Evolutionary conservation across 2,113 vertebrate species (phyloP).

Genomic region (Triplophysa rosa): DNA sequence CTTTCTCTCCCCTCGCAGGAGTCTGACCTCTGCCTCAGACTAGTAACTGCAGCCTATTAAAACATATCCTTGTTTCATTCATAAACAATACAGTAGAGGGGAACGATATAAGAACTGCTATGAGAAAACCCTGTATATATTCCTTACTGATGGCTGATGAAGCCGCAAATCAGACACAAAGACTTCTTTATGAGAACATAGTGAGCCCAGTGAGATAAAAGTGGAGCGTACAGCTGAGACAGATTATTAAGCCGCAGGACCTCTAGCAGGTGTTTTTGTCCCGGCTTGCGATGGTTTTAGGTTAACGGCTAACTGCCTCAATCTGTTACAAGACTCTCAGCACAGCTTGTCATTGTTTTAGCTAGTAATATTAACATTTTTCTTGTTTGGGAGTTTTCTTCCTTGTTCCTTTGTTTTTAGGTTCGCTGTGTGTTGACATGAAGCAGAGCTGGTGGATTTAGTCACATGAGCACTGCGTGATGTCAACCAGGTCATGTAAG

Average conservation of each 20-base stretch:
- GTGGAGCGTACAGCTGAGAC: conserved; percentile 47
- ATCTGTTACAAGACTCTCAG: conserved; percentile 24
- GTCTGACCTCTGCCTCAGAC: conserved; percentile 27
- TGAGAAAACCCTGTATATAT: conserved; percentile 19
- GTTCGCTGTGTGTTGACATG: conserved; percentile 26
- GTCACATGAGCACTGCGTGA: conserved; percentile 32
- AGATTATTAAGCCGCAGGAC: conserved; percentile 50
- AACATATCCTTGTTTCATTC: conserved; percentile 55
- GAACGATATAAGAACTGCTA: conserved; percentile 28
- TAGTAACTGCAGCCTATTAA: conserved; percentile 52
- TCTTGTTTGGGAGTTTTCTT: neutral
- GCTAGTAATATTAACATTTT: neutral
- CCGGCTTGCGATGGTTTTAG: conserved; percentile 5
- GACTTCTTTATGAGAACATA: conserved; percentile 46
- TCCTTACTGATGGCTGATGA: conserved; percentile 9
- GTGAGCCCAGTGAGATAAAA: conserved; percentile 52
- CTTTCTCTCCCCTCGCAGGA: conserved; percentile 17
- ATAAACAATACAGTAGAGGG: conserved; percentile 47
- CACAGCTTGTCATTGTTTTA: conserved; percentile 30
- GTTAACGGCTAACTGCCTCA: conserved; percentile 33
- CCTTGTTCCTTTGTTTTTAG: conserved; percentile 17
- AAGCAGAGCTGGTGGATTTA: conserved; percentile 54
- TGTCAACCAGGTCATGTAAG: conserved; percentile 28
- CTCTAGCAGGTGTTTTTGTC: conserved; percentile 56
- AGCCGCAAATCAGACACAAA: conserved; percentile 44